Evolutionary conservation across 1,140 invertebrate species (phyloP).

Genomic region (Hormaphis cornu): DNA sequence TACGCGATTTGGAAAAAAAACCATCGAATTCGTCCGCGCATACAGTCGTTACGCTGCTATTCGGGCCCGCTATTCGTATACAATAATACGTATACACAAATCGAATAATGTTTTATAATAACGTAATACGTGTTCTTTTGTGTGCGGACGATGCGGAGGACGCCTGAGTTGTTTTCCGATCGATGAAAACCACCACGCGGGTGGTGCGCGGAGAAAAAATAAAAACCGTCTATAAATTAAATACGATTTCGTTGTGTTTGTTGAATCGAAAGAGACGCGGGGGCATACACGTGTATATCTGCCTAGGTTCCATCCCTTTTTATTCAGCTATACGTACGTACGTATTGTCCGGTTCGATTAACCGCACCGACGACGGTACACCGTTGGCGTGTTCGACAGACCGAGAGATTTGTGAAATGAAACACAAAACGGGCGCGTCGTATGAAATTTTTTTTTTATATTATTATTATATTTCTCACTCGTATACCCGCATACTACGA

Average conservation of each 20-base stretch:
- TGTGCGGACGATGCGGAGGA: conserved; percentile 12
- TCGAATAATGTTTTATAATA: not conserved
- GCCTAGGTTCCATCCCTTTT: too few species aligned
- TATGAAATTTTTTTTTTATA: not conserved
- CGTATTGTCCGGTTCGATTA: conserved; percentile 21
- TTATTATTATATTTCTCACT: not conserved
- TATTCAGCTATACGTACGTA: too few species aligned
- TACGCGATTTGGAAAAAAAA: not conserved
- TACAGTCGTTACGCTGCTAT: not conserved
- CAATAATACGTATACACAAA: not conserved
- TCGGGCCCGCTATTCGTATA: conserved; percentile 1
- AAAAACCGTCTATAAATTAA: not conserved
- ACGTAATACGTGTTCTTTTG: conserved; percentile 15
- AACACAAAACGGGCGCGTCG: not conserved
- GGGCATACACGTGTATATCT: too few species aligned
- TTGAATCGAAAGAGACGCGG: conserved; percentile 15
- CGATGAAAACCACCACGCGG: conserved; percentile 26
- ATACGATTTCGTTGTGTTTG: conserved; percentile 27
- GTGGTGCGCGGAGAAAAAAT: conserved; percentile 24
- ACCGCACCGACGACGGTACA: not conserved
- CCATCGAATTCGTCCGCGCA: not conserved
- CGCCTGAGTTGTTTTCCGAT: conserved; percentile 25
- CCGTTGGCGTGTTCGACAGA: not conserved
- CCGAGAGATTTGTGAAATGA: not conserved
- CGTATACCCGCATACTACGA: not conserved